A percentile compares a stretch with the other conserved stretches of the same genome.
Conservation (phyloP, 2,888 invertebrate genomes). For the Hirtodrosophila alboralis region DNA sequence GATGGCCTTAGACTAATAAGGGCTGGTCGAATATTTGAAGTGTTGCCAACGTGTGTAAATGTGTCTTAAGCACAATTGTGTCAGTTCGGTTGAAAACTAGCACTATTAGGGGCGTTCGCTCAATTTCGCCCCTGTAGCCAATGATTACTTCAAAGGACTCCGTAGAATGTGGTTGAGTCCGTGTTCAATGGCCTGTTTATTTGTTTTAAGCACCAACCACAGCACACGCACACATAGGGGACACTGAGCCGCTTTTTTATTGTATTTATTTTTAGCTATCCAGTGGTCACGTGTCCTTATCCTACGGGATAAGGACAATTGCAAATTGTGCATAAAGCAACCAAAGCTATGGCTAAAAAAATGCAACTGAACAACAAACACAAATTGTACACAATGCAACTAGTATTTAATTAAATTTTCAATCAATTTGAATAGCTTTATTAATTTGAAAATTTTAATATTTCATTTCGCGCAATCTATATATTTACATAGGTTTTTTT, state of each 20-base stretch:
- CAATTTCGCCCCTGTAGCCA: background rate
- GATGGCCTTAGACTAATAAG: no score
- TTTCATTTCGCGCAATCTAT: no score
- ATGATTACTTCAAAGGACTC: slow-evolving; percentile 46
- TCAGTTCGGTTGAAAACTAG: slow-evolving; percentile 11
- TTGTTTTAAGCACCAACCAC: slow-evolving; percentile 9
- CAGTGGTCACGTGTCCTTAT: slow-evolving; percentile 37
- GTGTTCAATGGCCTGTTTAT: slow-evolving; percentile 43
- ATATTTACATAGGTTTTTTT: no score
- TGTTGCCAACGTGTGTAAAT: no score
- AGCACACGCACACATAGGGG: background rate
- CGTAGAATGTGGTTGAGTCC: background rate
- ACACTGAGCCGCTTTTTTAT: slow-evolving; percentile 11
- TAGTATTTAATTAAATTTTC: no score
- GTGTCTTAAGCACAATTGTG: background rate
- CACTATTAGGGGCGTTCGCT: slow-evolving; percentile 14
- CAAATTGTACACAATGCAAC: background rate
- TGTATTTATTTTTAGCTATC: slow-evolving; percentile 44
- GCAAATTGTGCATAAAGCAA: slow-evolving; percentile 19
- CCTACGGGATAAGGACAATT: slow-evolving; percentile 10
- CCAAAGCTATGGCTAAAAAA: slow-evolving; percentile 3
- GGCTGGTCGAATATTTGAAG: no score
- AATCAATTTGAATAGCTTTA: no score
- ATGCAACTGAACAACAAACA: slow-evolving; percentile 10
- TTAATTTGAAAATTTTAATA: no score